Evolutionary conservation across 2,113 vertebrate species (phyloP).

Genomic region (Brienomyrus brachyistius): DNA sequence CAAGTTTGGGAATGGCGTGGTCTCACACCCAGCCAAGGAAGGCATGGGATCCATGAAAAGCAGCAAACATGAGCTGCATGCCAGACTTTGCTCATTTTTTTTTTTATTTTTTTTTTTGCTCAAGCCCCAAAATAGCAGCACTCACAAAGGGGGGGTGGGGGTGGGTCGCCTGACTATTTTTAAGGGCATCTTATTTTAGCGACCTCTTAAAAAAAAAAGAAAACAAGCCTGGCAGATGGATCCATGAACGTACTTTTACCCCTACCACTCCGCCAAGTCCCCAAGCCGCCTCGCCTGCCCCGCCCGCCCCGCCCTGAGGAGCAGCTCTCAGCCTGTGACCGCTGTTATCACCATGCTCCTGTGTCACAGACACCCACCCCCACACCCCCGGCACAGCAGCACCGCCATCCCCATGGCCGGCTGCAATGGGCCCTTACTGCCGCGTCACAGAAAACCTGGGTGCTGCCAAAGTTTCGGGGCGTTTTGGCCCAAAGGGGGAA

Average conservation of each 20-base stretch:
- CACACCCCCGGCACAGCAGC: not conserved
- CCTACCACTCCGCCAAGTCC: not conserved
- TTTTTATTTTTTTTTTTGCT: not conserved
- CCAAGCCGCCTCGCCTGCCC: not conserved
- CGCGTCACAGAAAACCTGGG: not conserved
- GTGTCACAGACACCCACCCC: not conserved
- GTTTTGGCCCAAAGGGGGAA: not conserved
- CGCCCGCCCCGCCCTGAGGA: not conserved
- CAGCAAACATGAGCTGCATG: constrained; percentile 32
- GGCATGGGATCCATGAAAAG: not conserved
- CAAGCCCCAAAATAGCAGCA: constrained; percentile 25
- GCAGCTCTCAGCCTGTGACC: not conserved
- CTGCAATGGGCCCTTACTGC: not conserved
- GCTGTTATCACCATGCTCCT: not conserved
- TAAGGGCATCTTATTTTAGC: constrained; percentile 30
- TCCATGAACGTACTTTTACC: constrained; percentile 8
- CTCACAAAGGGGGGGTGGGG: constrained; percentile 7
- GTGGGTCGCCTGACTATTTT: constrained; percentile 27
- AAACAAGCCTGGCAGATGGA: constrained; percentile 15
- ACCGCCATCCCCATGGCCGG: not conserved
- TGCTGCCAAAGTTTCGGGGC: not conserved
- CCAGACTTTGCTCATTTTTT: constrained; percentile 5
- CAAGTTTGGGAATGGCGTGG: constrained; percentile 13
- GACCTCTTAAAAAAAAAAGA: not conserved
- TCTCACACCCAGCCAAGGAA: not conserved